Evolutionary conservation across 1,140 invertebrate genomes (phyloP).

Genomic region (Drosophila micromelanica): DNA sequence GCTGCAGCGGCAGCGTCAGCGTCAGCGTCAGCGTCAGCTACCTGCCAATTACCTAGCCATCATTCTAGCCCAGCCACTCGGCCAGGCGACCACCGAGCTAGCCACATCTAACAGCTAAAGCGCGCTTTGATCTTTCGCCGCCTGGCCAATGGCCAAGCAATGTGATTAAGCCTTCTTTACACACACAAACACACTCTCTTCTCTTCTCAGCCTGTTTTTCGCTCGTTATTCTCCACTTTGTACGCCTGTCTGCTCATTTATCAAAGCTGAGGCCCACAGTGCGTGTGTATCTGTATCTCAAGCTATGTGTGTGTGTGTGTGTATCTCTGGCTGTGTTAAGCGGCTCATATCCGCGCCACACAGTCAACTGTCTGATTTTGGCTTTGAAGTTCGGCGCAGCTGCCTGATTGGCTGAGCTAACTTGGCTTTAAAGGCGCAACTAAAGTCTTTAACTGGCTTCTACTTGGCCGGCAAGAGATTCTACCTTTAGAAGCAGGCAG

Average conservation of each 20-base stretch:
- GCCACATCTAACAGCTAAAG: conserved; percentile 73
- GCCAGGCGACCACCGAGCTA: conserved; percentile 75
- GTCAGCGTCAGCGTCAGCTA: conserved; percentile 50
- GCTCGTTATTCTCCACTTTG: conserved; percentile 83
- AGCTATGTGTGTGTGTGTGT: conserved; percentile 8
- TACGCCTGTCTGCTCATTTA: conserved; percentile 82
- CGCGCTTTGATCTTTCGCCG: conserved; percentile 73
- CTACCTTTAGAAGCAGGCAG: background rate
- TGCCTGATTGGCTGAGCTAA: conserved; percentile 76
- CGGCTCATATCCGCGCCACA: conserved; percentile 65
- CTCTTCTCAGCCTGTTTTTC: conserved; percentile 68
- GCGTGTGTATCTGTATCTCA: conserved; percentile 21
- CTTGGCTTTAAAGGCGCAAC: conserved; percentile 57
- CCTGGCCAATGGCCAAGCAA: conserved; percentile 83
- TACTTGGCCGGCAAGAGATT: conserved; percentile 48
- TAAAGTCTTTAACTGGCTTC: conserved; percentile 76
- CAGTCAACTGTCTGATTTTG: conserved; percentile 54
- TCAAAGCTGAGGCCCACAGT: conserved; percentile 62
- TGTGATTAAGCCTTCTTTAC: conserved; percentile 80
- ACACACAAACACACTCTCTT: conserved; percentile 37
- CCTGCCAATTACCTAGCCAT: conserved; percentile 74
- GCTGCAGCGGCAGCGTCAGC: conserved; percentile 41
- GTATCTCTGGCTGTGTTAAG: conserved; percentile 65
- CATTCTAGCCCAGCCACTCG: conserved; percentile 61
- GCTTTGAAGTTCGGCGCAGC: conserved; percentile 83